Conservation (phyloP, 2,113 vertebrate genomes). For the Orycteropus afer region DNA sequence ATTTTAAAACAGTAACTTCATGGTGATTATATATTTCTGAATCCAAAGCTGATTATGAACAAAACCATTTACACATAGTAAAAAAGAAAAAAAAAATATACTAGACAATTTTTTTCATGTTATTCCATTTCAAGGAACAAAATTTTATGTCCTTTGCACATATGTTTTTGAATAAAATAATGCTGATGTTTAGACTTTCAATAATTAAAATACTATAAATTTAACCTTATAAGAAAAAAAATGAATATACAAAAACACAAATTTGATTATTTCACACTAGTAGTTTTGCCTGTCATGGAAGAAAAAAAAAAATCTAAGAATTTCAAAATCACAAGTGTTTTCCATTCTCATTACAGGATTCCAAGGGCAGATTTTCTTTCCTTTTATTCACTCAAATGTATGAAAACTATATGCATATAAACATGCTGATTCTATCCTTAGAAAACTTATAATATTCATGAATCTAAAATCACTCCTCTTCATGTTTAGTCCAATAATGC, state of each 20-base stretch:
- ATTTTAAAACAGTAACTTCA: neutral
- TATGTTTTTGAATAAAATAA: constrained; percentile 29
- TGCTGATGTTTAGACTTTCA: neutral
- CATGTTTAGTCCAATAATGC: constrained; percentile 68
- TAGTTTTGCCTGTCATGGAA: constrained; percentile 21
- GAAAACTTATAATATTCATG: constrained; percentile 71
- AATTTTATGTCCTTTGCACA: neutral
- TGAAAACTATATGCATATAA: constrained; percentile 76
- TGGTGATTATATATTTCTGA: neutral
- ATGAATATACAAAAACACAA: neutral
- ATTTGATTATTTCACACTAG: constrained; percentile 20
- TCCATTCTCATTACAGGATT: constrained; percentile 66
- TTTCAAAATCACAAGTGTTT: constrained; percentile 67
- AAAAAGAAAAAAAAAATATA: neutral
- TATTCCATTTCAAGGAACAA: neutral
- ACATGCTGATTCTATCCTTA: constrained; percentile 69
- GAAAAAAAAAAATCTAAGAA: neutral
- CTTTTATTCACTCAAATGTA: constrained; percentile 71
- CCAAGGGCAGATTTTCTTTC: constrained; percentile 73
- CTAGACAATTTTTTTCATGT: neutral
- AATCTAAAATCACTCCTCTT: constrained; percentile 68
- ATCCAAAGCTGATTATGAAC: neutral
- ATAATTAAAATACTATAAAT: neutral
- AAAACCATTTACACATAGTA: neutral
- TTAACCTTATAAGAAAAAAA: neutral